Base-by-base conservation (phyloP, 37 sponge, comb jelly and placozoan genomes). In the Beroe ovata region DNA sequence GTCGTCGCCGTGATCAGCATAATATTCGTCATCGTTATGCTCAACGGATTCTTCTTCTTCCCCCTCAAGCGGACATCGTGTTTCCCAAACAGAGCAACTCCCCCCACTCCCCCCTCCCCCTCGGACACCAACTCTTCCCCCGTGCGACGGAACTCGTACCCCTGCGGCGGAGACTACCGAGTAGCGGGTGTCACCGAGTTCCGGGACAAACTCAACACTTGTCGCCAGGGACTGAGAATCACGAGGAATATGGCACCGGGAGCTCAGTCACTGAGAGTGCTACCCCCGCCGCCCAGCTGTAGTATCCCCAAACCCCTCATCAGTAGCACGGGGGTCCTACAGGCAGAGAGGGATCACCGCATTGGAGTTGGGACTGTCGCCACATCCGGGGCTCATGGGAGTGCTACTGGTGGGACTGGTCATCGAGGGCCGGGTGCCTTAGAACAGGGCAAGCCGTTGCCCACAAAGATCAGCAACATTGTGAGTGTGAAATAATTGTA, bases 41-140 rank as follows among this genome's bases (percentile, higher is more conserved):
- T 77, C 54, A 42, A 77, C 54, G 84, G 84, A 40, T 77, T 77
- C 41, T 77, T 77, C 84, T 77, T 32, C 84, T 42, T 77, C 47
- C 84, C 84, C 14, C 42, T 77, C 54, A 77, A 77, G 47, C 54
- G 54, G 54, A 16, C 54, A 11, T 47, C 54, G 6, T 47, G 54
- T 47, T 47, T 47, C 54, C 84, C 84, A 1, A 42, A 40, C 47
- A 8, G 47, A 4, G n/a, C 84, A 26, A 42, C 84, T 19, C 23
- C 8, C 28, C 16, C 3, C 2, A 8, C 4, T 8, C 38, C 41
- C 3, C 38, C 11, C 23, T 6, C 4, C 16, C 84, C 41, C 11
- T 35, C 33, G 47, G 18, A 19, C 8, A 23, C 21, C 8, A n/a
- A n/a, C n/a, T n/a, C n/a, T n/a, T 6, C 11, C 11, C 54, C 54